Evolutionary conservation across 1,140 invertebrate genomes (phyloP).

Genomic region (Brachionus rotundiformis): DNA sequence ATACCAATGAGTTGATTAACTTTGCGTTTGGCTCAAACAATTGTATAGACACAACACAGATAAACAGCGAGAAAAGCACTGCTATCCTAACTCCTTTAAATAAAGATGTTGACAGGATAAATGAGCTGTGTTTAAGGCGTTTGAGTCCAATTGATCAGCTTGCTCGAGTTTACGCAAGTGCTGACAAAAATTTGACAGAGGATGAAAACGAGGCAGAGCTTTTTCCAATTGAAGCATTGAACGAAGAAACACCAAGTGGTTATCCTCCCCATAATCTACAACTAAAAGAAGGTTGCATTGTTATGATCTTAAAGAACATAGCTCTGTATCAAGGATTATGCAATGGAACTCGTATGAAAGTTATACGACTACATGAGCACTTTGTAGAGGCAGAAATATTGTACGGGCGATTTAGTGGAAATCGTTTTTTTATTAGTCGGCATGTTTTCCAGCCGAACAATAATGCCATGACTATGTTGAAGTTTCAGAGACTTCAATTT

Average conservation of each 20-base stretch:
- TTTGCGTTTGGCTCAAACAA: background rate
- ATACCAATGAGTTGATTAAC: background rate
- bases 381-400: constrained; percentile 54
- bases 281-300: constrained; percentile 59
- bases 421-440: too few relatives aligned
- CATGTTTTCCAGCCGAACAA: too few relatives aligned
- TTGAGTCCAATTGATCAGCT: too few relatives aligned
- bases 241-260: constrained; percentile 58
- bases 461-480: too few relatives aligned
- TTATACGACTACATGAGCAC: constrained; percentile 54
- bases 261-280: constrained; percentile 61
- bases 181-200: background rate
- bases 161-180: too few relatives aligned
- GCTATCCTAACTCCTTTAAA: background rate
- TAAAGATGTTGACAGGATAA: background rate
- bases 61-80: too few relatives aligned
- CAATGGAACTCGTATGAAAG: constrained; percentile 61
- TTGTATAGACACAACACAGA: background rate
- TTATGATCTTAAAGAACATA: constrained; percentile 64
- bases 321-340: constrained; percentile 56
- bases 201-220: background rate
- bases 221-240: constrained; percentile 61
- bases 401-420: too few relatives aligned
- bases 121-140: background rate
- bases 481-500: too few relatives aligned